Conservation (phyloP, 2,797 vertebrate species). For the Cichlasoma orientale region DNA sequence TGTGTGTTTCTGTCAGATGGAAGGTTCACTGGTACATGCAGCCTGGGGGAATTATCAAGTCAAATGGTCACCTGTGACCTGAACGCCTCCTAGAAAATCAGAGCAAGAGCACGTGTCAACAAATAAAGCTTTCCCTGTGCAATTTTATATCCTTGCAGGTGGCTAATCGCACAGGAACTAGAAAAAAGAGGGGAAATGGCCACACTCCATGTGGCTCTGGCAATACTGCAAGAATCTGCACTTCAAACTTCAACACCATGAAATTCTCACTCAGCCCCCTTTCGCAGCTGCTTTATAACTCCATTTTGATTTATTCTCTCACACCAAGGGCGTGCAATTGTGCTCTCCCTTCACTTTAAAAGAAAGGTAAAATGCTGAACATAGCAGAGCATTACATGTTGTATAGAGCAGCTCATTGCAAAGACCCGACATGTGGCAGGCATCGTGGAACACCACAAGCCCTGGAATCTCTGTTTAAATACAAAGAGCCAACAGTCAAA, state of each 20-base stretch:
- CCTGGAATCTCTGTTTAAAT: not conserved
- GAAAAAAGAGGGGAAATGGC: constrained; percentile 15
- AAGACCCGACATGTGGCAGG: not conserved
- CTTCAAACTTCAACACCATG: constrained; percentile 20
- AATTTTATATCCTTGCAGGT: constrained; percentile 50
- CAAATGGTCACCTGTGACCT: constrained; percentile 53
- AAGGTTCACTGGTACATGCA: constrained; percentile 3
- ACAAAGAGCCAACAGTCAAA: constrained; percentile 7
- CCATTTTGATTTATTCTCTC: constrained; percentile 28
- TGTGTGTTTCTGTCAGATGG: constrained; percentile 10
- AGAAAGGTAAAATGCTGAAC: constrained; percentile 9
- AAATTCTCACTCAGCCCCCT: constrained; percentile 10
- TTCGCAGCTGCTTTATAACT: constrained; percentile 4
- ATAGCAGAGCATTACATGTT: constrained; percentile 16
- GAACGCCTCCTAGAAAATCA: constrained; percentile 37
- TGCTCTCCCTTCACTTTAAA: not conserved
- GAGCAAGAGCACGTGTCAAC: constrained; percentile 41
- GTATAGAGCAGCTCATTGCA: not conserved
- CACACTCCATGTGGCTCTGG: constrained; percentile 9
- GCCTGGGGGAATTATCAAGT: constrained; percentile 45
- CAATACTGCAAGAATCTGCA: constrained; percentile 26
- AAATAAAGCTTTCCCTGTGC: constrained; percentile 48
- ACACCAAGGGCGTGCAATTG: constrained; percentile 8
- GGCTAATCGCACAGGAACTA: constrained; percentile 32
- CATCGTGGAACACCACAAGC: not conserved